Evolutionary conservation across 2,797 vertebrate genomes (phyloP).

Genomic region (Sebastes trivittatus): DNA sequence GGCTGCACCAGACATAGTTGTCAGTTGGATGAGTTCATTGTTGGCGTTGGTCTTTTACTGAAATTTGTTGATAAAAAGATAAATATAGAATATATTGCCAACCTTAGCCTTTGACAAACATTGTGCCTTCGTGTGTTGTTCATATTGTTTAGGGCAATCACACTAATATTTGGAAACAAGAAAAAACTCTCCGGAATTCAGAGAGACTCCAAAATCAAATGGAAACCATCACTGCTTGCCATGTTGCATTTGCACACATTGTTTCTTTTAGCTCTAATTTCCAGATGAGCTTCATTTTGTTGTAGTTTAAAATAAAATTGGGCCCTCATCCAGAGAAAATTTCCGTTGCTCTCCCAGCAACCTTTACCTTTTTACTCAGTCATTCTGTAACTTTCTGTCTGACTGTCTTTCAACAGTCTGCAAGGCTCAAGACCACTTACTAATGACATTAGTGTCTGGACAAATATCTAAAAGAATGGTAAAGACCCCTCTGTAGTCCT

Average conservation of each 20-base stretch:
- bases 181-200: neutral
- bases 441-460: constrained; percentile 14
- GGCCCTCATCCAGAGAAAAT: neutral
- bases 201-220: constrained; percentile 7
- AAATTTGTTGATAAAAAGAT: neutral
- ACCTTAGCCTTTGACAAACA: neutral
- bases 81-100: neutral
- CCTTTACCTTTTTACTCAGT: neutral
- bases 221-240: constrained; percentile 10
- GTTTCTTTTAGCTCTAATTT: constrained; percentile 16
- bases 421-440: neutral
- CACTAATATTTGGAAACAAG: constrained; percentile 17
- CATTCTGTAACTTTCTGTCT: neutral
- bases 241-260: constrained; percentile 11
- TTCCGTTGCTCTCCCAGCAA: neutral
- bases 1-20: neutral
- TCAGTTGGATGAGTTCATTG: neutral
- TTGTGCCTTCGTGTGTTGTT: neutral
- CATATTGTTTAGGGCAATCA: neutral
- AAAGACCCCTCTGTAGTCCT: neutral
- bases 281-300: neutral
- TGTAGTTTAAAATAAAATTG: constrained; percentile 1
- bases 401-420: neutral
- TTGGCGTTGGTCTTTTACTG: neutral
- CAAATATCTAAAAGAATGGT: constrained; percentile 24